Base-by-base conservation (phyloP, 2,113 vertebrate genomes). In the Mugil cephalus region DNA sequence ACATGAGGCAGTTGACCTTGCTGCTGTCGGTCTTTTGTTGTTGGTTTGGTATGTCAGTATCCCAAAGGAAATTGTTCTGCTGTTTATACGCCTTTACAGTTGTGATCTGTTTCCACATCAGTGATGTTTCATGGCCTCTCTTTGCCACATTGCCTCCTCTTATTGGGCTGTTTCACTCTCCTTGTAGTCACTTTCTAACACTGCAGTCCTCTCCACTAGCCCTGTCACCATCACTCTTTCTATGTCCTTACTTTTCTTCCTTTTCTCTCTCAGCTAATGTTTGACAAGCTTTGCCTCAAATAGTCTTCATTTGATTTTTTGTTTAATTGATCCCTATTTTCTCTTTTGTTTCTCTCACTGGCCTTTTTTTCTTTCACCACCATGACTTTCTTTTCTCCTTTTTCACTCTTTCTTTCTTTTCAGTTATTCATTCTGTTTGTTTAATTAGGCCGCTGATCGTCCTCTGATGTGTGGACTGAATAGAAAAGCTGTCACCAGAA, bases 401-500 rank as follows among this genome's bases (percentile, higher is more conserved):
- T 30, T 38, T 58, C 10, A 38, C 42, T 39, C 69, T 58, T 21
- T 62, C 54, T 54, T 48, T 46, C 38, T 60, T 39, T 34, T 42
- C 53, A 21, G 24, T 30, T 30, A 30, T 55, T 42, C 53, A 8
- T 65, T 80, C 52, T 80, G 68, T 82, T 82, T 71, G 78, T 84
- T 78, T 89, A 90, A 91, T 92, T 87, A 84, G 88, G 87, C 87
- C 73, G 56, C 79, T 78, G 82, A 88, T 88, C 74, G 75, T 78
- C 72, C 68, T 77, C 62, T 77, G 83, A 88, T 84, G 80, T 85
- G 78, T 55, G 55, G 72, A 66, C 80, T 80, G 77, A 89, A 86
- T 76, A 77, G 84, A 77, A 73, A 82, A 82, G 58, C 82, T 90
- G 91, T 91, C 88, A 90, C 72, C 80, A 61, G 66, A 61, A 68